A percentile compares a stretch with the other conserved stretches of the same genome.
These are phyloP conservation scores for Julus scandinavius DNA, from an alignment of 2,888 invertebrate species.

Conservation along the genomic window DNA sequence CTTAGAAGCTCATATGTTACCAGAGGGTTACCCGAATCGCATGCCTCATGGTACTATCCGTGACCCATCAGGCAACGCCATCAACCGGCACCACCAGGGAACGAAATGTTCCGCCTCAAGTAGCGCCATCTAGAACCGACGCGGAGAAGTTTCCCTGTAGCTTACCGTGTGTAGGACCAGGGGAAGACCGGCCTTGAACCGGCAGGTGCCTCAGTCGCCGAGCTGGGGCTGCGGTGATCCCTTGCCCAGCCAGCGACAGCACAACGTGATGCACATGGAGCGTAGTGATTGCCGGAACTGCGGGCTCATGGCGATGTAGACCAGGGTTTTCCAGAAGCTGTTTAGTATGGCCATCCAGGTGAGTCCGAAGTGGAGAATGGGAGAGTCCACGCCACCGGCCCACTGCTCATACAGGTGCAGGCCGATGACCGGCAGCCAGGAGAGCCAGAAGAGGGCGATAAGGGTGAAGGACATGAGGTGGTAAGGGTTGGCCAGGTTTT, in stretches of 20 bases:
- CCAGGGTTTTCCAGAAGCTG: conserved; percentile 94
- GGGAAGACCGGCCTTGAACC: too few relatives aligned
- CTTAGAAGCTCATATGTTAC: too few relatives aligned
- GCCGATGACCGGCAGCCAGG: conserved; percentile 92
- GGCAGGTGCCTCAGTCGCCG: neutral
- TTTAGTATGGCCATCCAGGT: conserved; percentile 68
- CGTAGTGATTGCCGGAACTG: conserved; percentile 91
- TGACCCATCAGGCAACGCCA: too few relatives aligned
- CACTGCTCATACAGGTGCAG: conserved; percentile 78
- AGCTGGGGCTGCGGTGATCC: neutral
- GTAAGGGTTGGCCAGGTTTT: conserved; percentile 91
- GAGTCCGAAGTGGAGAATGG: conserved; percentile 55
- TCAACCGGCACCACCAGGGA: neutral
- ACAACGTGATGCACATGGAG: conserved; percentile 87
- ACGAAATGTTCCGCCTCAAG: too few relatives aligned
- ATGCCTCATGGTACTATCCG: too few relatives aligned
- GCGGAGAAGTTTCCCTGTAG: neutral
- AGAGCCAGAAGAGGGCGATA: conserved; percentile 88
- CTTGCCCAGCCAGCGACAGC: conserved; percentile 73
- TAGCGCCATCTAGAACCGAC: neutral
- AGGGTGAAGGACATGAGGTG: conserved; percentile 96
- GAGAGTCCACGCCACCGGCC: conserved; percentile 49
- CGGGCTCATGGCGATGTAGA: conserved; percentile 88
- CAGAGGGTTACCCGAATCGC: too few relatives aligned
- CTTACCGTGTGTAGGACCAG: too few relatives aligned